Base-by-base conservation (phyloP, 2,888 invertebrate species). In the Pterobdella sp. region DNA sequence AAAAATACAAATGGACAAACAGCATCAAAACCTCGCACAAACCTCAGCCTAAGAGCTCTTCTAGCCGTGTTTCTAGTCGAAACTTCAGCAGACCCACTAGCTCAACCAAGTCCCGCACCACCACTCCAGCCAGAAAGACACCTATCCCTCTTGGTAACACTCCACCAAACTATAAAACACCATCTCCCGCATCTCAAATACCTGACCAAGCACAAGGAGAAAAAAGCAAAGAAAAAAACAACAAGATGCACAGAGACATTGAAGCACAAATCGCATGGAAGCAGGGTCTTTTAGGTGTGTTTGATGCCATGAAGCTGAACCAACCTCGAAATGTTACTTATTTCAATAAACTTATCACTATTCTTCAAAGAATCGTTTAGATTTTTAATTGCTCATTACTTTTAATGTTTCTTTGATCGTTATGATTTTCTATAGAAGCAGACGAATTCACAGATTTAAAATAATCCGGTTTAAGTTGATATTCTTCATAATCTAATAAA, bases 1-100 rank as follows among this genome's bases (percentile, higher is more conserved):
- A 56, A 26, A 56, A 56, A 56, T n/a, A 56, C 60, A 56, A 56
- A 26, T 56, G 60, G 60, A 56, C 18, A 22, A 56, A 4, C 60
- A 56, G 26, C 60, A 56, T 56, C n/a, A 56, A 56, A n/a, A 56
- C 7, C 4, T 18, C 18, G n/a, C 18, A 56, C 60, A 56, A n/a
- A n/a, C n/a, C n/a, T n/a, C n/a, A n/a, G n/a, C n/a, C n/a, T 14
- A 42, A 42, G 10, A 42, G 18, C 42, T 14, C 7, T 18, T 14
- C 7, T 18, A 42, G 42, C 18, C 42, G 18, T 14, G 10, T 14
- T 7, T 7, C 10, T 42, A 42, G 42, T 18, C 42, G 7, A 22
- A 56, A 56, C 60, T 26, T 26, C 60, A 56, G 60, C n/a, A 56
- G 60, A 56, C 14, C 60, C 7, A 56, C 18, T 56, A 56, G 60